Evolutionary conservation across 30 jellyfish, hydroid and myxozoan species (phyloP).

Genomic region (Turritopsis dohrnii): DNA sequence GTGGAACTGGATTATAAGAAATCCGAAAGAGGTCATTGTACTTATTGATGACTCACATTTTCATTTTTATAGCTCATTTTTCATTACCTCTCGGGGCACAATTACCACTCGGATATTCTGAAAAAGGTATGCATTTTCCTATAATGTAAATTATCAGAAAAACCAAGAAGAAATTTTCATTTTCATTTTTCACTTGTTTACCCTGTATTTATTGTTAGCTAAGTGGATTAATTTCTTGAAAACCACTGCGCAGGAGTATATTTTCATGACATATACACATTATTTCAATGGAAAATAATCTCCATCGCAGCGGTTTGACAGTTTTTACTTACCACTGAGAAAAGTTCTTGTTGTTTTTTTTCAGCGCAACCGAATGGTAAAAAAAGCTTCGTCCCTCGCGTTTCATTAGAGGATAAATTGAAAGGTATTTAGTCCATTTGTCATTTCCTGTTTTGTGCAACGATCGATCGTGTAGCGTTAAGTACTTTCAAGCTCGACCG

Average conservation of each 20-base stretch:
- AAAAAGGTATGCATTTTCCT: conserved; percentile 3
- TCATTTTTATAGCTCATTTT: conserved; percentile 1
- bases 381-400: conserved; percentile 8
- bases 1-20: not conserved
- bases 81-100: conserved; percentile 23
- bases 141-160: too few relatives aligned
- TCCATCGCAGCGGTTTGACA: too few relatives aligned
- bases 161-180: too few relatives aligned
- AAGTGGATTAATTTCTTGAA: too few relatives aligned
- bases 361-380: conserved; percentile 8
- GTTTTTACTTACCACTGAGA: not conserved
- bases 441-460: not conserved
- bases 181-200: too few relatives aligned
- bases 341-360: not conserved
- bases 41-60: not conserved
- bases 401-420: conserved; percentile 15
- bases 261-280: too few relatives aligned
- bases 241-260: too few relatives aligned
- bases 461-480: too few relatives aligned
- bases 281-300: too few relatives aligned
- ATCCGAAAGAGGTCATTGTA: not conserved
- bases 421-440: not conserved
- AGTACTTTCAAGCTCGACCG: too few relatives aligned
- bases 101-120: conserved; percentile 13
- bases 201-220: too few relatives aligned